Percentiles rank a stretch among this genome's conserved stretches.
These are phyloP conservation scores for Rhodophaea formosa DNA, from an alignment of 2,888 invertebrate species.

Conservation along the genomic window DNA sequence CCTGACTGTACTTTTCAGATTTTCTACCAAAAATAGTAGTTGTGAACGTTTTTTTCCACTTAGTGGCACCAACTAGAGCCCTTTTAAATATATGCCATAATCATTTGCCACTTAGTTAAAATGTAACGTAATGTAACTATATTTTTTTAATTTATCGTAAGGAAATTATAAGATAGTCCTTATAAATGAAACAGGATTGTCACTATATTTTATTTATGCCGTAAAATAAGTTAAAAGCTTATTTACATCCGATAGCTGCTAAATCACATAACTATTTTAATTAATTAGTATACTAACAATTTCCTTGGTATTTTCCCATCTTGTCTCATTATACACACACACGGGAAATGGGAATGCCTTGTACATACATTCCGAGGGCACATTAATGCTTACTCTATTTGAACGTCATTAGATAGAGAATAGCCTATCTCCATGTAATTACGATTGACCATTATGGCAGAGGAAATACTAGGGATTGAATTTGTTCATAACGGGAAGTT, in stretches of 20 bases:
- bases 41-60: too few species aligned
- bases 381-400: conserved; percentile 29
- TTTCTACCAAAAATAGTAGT: too few species aligned
- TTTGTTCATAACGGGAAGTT: conserved; percentile 43
- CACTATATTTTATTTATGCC: too few species aligned
- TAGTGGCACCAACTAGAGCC: too few species aligned
- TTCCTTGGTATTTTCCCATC: not conserved
- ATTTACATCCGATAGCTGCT: not conserved
- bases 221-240: not conserved
- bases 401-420: conserved; percentile 45
- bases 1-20: too few species aligned
- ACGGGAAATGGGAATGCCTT: conserved; percentile 11
- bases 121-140: too few species aligned
- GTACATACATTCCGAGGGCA: conserved; percentile 18
- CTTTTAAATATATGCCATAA: too few species aligned
- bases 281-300: not conserved
- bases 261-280: not conserved
- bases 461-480: conserved; percentile 56
- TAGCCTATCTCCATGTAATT: conserved; percentile 44
- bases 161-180: too few species aligned
- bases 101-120: too few species aligned
- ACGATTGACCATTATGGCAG: conserved; percentile 45
- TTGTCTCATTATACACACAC: not conserved
- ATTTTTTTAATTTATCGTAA: too few species aligned
- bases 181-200: too few species aligned